A percentile compares a stretch with the other conserved stretches of the same genome.
Conservation (phyloP, 2,888 invertebrate genomes). For the Lysandra bellargus region DNA sequence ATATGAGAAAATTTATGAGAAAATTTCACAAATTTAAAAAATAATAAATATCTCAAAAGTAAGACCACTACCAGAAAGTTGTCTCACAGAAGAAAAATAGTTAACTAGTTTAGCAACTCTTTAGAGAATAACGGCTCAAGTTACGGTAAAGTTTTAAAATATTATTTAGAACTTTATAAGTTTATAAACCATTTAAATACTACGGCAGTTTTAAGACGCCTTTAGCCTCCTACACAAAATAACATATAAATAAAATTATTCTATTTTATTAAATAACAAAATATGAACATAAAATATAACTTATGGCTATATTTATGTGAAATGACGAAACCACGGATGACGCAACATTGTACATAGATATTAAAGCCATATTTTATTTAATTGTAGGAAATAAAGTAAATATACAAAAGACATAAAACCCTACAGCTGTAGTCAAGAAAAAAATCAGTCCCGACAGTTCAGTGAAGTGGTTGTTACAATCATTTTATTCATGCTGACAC, state of each 20-base stretch:
- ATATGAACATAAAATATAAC: neutral
- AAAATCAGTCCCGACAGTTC: too few species aligned
- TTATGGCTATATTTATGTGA: neutral
- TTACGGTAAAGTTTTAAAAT: neutral
- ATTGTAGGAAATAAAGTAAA: too few species aligned
- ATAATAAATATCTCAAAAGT: neutral
- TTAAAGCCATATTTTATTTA: too few species aligned
- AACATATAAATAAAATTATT: too few species aligned
- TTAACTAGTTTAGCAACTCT: neutral
- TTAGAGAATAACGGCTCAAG: neutral
- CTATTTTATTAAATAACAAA: neutral
- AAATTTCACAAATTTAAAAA: neutral
- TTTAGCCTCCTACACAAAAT: neutral
- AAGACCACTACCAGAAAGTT: neutral
- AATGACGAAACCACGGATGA: neutral
- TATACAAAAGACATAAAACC: too few species aligned
- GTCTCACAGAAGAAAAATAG: neutral
- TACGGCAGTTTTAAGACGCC: neutral
- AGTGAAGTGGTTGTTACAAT: too few species aligned
- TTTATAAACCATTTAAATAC: conserved; percentile 8
- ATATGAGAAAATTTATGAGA: neutral
- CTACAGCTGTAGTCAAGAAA: too few species aligned
- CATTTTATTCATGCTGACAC: too few species aligned
- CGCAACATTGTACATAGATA: neutral
- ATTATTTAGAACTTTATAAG: neutral